phyloP scores from a whole-genome alignment of 2,888 invertebrate genomes.

The Xiphydria camelus region DNA sequence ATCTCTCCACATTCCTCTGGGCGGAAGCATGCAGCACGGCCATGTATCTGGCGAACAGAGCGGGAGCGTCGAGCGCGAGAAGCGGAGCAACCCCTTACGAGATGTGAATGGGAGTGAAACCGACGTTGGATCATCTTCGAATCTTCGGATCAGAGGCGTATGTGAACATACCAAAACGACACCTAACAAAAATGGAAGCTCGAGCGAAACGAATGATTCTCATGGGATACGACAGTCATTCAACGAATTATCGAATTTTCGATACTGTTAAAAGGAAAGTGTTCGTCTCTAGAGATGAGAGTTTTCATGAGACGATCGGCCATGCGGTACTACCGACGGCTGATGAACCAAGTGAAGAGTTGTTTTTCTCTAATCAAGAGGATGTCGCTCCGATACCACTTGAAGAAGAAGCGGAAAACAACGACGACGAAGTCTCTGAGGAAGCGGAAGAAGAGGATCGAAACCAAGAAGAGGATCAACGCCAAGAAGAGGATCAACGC shows the following conservation, averaged over 20 bases:
- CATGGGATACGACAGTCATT: slow-evolving; percentile 12
- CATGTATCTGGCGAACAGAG: too few relatives aligned
- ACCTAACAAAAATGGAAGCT: slow-evolving; percentile 8
- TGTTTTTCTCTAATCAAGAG: too few relatives aligned
- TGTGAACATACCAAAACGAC: background rate
- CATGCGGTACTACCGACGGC: too few relatives aligned
- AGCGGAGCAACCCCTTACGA: slow-evolving; percentile 16
- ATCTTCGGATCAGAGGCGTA: too few relatives aligned
- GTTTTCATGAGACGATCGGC: slow-evolving; percentile 16
- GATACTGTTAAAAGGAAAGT: background rate
- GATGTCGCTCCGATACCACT: too few relatives aligned
- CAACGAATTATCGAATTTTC: slow-evolving; percentile 5
- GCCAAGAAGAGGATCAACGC: too few relatives aligned
- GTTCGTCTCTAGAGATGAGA: slow-evolving; percentile 13
- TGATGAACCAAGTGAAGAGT: background rate
- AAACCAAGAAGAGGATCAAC: background rate
- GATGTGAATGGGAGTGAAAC: slow-evolving; percentile 5
- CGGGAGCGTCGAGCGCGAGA: too few relatives aligned
- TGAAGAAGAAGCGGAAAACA: too few relatives aligned
- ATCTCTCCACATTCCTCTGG: too few relatives aligned
- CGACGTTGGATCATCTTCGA: background rate
- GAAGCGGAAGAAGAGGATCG: background rate
- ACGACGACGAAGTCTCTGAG: too few relatives aligned
- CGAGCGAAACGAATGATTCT: slow-evolving; percentile 7
- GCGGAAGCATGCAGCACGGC: too few relatives aligned